Evolutionary conservation across 2,113 vertebrate genomes (phyloP).

Genomic region (Petrocephalus microphthalmus): DNA sequence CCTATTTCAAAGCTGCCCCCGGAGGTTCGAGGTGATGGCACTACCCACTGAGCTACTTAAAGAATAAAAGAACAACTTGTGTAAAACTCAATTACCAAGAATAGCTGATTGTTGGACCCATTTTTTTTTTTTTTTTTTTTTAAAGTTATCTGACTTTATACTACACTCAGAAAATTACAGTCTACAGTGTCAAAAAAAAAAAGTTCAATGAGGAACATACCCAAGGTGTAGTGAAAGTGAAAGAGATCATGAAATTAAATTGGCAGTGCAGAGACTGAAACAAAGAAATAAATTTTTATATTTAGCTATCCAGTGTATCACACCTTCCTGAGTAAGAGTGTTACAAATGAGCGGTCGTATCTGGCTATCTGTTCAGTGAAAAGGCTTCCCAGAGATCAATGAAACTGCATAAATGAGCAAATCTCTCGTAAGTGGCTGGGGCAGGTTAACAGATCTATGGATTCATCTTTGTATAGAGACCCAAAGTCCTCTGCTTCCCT

Average conservation of each 20-base stretch:
- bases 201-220: not conserved
- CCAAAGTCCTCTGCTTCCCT: not conserved
- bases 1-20: not conserved
- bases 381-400: not conserved
- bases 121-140: conserved; percentile 1
- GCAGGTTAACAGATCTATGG: not conserved
- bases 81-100: not conserved
- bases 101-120: not conserved
- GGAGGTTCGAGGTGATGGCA: not conserved
- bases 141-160: not conserved
- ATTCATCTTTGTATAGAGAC: not conserved
- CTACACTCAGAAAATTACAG: not conserved
- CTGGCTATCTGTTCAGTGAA: not conserved
- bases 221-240: not conserved
- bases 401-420: not conserved
- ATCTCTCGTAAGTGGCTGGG: not conserved
- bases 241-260: not conserved
- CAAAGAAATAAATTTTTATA: not conserved
- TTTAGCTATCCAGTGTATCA: not conserved
- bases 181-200: not conserved
- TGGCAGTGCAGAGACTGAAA: not conserved
- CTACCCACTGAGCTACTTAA: not conserved
- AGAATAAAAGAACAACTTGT: not conserved
- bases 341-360: not conserved
- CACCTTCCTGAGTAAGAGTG: not conserved